These are phyloP conservation scores for Doryteuthis pealeii DNA, from an alignment of 1,140 invertebrate genomes.

Conservation along the genomic window DNA sequence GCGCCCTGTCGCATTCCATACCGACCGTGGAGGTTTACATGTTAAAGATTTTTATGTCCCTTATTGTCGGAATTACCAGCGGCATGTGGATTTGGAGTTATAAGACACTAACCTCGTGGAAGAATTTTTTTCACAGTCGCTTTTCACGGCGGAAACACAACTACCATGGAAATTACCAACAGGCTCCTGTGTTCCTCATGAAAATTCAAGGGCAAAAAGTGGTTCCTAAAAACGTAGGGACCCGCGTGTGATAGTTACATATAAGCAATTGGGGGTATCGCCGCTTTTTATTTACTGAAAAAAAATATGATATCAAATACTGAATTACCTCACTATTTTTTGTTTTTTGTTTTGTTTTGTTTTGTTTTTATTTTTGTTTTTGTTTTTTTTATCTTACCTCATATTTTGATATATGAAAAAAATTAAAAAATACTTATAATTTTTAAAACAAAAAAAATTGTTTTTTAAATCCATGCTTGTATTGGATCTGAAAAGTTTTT, in stretches of 20 bases:
- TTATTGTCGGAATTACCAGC: slow-evolving; percentile 66
- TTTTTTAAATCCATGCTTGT: too few species aligned
- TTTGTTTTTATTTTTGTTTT: neutral
- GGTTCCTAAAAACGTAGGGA: slow-evolving; percentile 39
- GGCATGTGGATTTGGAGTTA: slow-evolving; percentile 60
- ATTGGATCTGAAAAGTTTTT: too few species aligned
- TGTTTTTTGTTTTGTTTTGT: neutral
- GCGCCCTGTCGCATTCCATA: slow-evolving; percentile 55
- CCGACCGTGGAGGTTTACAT: slow-evolving; percentile 58
- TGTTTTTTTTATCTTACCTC: neutral
- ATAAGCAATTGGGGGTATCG: too few species aligned
- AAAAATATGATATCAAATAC: neutral
- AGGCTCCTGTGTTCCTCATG: slow-evolving; percentile 46
- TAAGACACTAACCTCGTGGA: slow-evolving; percentile 57
- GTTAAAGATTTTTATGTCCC: slow-evolving; percentile 69
- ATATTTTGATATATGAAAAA: neutral
- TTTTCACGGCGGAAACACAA: slow-evolving; percentile 48
- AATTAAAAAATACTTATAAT: neutral
- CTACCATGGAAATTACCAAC: slow-evolving; percentile 41
- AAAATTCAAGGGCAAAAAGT: slow-evolving; percentile 41
- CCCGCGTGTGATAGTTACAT: slow-evolving; percentile 27
- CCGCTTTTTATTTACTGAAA: too few species aligned
- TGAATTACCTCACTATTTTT: neutral
- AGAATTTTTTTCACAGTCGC: slow-evolving; percentile 50
- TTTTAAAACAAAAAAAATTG: too few species aligned